Evolutionary conservation across 1,140 invertebrate species (phyloP).

Genomic region (Bathynomus jamesi): DNA sequence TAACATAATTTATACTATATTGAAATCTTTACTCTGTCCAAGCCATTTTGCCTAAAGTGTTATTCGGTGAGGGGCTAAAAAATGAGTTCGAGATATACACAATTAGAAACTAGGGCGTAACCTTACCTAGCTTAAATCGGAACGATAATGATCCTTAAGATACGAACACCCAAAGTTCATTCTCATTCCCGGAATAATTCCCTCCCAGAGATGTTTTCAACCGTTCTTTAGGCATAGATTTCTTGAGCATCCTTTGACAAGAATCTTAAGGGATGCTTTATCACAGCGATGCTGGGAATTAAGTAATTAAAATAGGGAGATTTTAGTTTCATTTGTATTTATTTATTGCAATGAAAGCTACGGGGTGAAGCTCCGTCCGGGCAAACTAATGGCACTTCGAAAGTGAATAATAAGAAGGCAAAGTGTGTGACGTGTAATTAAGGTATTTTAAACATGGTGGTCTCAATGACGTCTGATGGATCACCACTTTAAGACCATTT

Average conservation of each 20-base stretch:
- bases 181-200: not conserved
- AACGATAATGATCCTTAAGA: not conserved
- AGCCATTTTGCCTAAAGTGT: slow-evolving; percentile 21
- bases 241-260: not conserved
- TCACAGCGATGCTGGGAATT: slow-evolving; percentile 25
- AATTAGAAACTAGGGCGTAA: not conserved
- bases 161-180: not conserved
- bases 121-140: not conserved
- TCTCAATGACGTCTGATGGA: not conserved
- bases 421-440: slow-evolving; percentile 1
- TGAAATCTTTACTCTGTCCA: slow-evolving; percentile 14
- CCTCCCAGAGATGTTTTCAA: no score
- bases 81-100: slow-evolving; percentile 2
- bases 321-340: not conserved
- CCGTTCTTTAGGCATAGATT: not conserved
- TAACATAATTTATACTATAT: slow-evolving; percentile 25
- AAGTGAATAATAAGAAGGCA: not conserved
- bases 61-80: slow-evolving; percentile 12
- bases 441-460: not conserved
- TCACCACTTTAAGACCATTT: not conserved
- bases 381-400: not conserved
- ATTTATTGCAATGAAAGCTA: not conserved
- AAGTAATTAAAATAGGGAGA: slow-evolving; percentile 26
- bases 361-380: not conserved
- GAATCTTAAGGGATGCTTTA: slow-evolving; percentile 12